Conservation (phyloP, 2,888 invertebrate genomes). For the Xestoiulus laeticollis region DNA sequence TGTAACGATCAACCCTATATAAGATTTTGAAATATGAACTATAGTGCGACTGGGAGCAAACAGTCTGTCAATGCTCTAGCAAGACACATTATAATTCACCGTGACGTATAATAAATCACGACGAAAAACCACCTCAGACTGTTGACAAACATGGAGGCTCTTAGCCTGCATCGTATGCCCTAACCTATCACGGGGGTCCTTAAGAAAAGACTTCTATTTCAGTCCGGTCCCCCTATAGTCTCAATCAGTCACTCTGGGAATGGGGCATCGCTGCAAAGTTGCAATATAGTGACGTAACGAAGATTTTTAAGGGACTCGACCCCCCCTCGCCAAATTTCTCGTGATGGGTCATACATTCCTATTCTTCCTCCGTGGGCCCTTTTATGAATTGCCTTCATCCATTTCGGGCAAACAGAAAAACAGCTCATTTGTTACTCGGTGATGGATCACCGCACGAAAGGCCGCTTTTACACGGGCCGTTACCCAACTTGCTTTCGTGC, state of each 20-base stretch:
- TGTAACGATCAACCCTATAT: not conserved
- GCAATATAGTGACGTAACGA: conserved; percentile 7
- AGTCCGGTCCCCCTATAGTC: not conserved
- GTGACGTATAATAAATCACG: conserved; percentile 6
- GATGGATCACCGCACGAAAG: conserved; percentile 20
- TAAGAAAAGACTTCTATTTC: conserved; percentile 6
- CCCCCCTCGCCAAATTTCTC: not conserved
- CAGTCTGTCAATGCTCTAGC: not conserved
- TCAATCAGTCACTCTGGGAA: not conserved
- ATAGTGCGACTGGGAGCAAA: not conserved
- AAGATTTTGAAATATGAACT: conserved; percentile 17
- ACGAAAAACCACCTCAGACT: conserved; percentile 5
- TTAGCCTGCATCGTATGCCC: not conserved
- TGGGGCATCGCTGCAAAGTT: not conserved
- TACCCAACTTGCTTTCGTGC: not conserved
- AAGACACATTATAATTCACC: conserved; percentile 29
- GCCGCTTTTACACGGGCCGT: conserved; percentile 18
- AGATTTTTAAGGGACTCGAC: not conserved
- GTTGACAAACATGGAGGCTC: conserved; percentile 8
- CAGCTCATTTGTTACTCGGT: not conserved
- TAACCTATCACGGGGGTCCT: conserved; percentile 29
- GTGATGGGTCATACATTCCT: not conserved
- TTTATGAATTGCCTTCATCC: conserved; percentile 6
- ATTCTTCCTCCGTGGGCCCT: not conserved
- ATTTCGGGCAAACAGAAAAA: conserved; percentile 16